Evolutionary conservation across 2,113 vertebrate species (phyloP), one percentile per base, ranked within the genome.

Genomic region (Ramphastos sulfuratus): DNA sequence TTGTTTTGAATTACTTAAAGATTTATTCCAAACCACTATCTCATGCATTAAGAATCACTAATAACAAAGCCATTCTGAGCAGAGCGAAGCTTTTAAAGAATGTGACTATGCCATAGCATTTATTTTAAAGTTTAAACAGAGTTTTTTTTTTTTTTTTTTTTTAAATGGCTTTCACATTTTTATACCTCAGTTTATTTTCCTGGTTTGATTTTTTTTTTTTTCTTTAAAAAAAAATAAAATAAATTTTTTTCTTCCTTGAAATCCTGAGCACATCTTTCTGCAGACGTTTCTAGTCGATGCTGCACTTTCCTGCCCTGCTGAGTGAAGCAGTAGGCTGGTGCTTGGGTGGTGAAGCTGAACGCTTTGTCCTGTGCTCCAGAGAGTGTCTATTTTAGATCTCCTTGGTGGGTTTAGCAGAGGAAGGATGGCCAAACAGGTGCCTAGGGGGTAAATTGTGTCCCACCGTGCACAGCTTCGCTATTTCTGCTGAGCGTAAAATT

Each of bases 1-100:
- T 98, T 98, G 97, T 98, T 98, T 97, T 95, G 97, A 97, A 98
- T 98, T 96, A 98, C 97, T 97, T 97, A 97, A 97, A 98, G 98
- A 98, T 98, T 98, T 98, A 98, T 98, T 98, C 97, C 93, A 95
- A 97, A 97, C 94, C 95, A 96, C 97, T 96, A 97, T 97, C 97
- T 96, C 97, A 92, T 97, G 96, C 97, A 97, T 98, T 97, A 97
- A 97, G 97, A 97, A 97, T 96, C 69, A 59, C 96, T 97, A 97
- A 97, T 97, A 97, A 97, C 85, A 88, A 96, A 96, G 95, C 92
- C 96, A 88, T 94, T 97, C 97, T 35, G 96, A 96, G 96, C 59
- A 16, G 82, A 94, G 94, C 82, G 69, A 97, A 92, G 95, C 96
- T 98, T 98, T 98, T 97, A 97, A 97, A 96, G 92, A 89, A 82